phyloP scores from a whole-genome alignment of 2,113 vertebrate genomes.

The Rhineura floridana region DNA sequence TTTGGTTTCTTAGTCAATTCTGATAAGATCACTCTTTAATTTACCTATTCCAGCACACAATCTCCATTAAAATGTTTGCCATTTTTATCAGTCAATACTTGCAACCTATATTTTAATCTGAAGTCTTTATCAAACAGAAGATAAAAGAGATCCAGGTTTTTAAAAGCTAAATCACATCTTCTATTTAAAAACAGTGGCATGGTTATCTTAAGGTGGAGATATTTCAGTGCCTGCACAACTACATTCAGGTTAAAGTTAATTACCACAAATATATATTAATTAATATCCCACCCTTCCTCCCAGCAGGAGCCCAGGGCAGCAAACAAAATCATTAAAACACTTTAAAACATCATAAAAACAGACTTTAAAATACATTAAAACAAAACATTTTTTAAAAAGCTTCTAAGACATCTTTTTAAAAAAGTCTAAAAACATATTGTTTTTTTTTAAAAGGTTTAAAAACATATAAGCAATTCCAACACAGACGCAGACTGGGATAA shows the following conservation, averaged over 20 bases:
- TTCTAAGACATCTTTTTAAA: no score
- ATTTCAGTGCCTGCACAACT: slow-evolving; percentile 3
- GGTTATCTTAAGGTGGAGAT: slow-evolving; percentile 1
- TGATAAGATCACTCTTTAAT: not conserved
- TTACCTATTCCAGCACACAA: not conserved
- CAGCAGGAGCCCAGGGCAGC: no score
- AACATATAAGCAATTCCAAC: no score
- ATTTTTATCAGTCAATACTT: not conserved
- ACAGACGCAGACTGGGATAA: no score
- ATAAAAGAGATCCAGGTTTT: not conserved
- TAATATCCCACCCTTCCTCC: no score
- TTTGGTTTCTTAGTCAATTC: not conserved
- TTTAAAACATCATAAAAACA: no score
- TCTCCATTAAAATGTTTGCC: not conserved
- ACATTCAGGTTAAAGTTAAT: slow-evolving; percentile 27
- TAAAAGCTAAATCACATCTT: not conserved
- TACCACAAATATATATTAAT: not conserved
- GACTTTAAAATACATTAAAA: no score
- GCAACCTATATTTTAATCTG: not conserved
- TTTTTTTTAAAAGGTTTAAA: no score
- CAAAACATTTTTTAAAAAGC: no score
- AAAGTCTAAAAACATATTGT: no score
- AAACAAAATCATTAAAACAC: no score
- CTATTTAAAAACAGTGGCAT: slow-evolving; percentile 9
- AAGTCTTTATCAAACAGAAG: not conserved